phyloP scores from a whole-genome alignment of 2,888 invertebrate genomes.

The Cataglyphis rosenhaueri region DNA sequence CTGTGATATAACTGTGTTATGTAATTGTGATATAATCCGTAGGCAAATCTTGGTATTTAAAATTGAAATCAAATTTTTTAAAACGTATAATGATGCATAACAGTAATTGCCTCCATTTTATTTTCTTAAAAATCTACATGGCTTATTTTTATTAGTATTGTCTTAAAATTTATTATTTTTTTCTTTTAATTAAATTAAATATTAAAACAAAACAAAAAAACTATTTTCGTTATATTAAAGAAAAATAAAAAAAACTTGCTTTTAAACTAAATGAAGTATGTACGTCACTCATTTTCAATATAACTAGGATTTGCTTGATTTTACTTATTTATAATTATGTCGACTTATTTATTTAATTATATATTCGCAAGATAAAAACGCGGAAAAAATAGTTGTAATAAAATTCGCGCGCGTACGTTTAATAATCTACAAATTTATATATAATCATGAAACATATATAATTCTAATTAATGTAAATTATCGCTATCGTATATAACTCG shows the following conservation, averaged over 20 bases:
- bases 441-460: neutral
- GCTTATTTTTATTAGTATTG: neutral
- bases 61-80: conserved; percentile 21
- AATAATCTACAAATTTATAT: neutral
- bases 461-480: neutral
- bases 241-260: neutral
- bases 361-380: neutral
- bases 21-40: conserved; percentile 4
- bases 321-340: neutral
- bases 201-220: neutral
- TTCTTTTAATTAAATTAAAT: too few relatives aligned
- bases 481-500: neutral
- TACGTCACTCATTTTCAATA: neutral
- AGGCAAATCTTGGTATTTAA: conserved; percentile 14
- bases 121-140: neutral
- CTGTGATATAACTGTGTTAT: neutral
- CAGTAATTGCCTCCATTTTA: neutral
- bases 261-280: neutral
- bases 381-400: neutral
- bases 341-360: neutral
- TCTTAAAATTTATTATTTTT: neutral
- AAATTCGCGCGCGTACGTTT: neutral
- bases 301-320: neutral
- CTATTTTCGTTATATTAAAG: neutral
- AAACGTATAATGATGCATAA: neutral